Conservation (phyloP, 1,140 invertebrate species). For the Procambarus clarkii region DNA sequence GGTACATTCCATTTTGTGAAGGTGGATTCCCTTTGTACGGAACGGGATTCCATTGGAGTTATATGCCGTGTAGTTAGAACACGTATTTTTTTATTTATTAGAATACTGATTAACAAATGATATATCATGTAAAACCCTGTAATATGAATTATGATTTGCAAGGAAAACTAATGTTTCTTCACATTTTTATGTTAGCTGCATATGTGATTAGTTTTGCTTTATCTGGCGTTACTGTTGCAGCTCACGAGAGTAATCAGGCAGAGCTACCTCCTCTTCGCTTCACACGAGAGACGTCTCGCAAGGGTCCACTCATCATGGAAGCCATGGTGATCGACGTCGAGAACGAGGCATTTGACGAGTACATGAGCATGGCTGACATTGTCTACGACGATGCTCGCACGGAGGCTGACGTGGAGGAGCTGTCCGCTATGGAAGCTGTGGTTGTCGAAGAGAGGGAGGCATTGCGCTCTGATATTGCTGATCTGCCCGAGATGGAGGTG, state of each 20-base stretch:
- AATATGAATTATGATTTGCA: too few species aligned
- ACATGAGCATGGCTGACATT: slow-evolving; percentile 83
- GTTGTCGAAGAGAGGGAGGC: slow-evolving; percentile 67
- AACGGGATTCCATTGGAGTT: too few species aligned
- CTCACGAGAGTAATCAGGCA: slow-evolving; percentile 86
- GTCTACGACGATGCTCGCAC: slow-evolving; percentile 77
- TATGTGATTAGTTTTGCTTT: background rate
- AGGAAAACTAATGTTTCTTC: too few species aligned
- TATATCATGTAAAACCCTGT: too few species aligned
- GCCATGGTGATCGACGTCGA: slow-evolving; percentile 94
- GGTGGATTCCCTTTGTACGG: too few species aligned
- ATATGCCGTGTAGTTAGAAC: too few species aligned
- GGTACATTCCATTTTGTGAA: slow-evolving; percentile 75
- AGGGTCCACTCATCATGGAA: slow-evolving; percentile 91
- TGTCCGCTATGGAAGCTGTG: slow-evolving; percentile 77
- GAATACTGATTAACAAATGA: too few species aligned
- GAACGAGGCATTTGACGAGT: slow-evolving; percentile 82
- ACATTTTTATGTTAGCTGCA: too few species aligned
- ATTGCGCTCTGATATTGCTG: slow-evolving; percentile 70
- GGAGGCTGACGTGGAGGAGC: slow-evolving; percentile 89
- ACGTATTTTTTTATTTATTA: too few species aligned
- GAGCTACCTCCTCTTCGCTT: slow-evolving; percentile 92
- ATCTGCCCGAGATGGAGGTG: slow-evolving; percentile 66
- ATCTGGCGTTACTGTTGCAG: slow-evolving; percentile 24
- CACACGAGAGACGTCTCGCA: slow-evolving; percentile 90